A percentile compares a stretch with the other conserved stretches of the same genome.
Conservation (phyloP, 2,113 vertebrate species). For the Heptranchias perlo region DNA sequence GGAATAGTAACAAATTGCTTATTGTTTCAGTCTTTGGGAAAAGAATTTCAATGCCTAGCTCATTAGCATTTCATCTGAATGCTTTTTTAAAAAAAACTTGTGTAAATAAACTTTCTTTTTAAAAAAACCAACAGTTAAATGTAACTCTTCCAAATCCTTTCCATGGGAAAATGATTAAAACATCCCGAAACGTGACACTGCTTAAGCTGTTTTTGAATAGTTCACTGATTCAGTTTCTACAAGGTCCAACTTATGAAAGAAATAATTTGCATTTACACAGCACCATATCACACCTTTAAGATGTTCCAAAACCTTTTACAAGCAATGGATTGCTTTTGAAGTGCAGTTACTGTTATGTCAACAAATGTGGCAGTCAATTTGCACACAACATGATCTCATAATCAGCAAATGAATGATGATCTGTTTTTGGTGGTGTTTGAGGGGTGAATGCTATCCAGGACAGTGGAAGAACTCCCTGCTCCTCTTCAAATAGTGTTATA, state of each 20-base stretch:
- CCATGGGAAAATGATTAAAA: not conserved
- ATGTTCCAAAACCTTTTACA: not conserved
- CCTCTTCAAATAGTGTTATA: too few species aligned
- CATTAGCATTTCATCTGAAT: too few species aligned
- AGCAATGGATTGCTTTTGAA: not conserved
- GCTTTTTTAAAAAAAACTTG: too few species aligned
- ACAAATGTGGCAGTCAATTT: too few species aligned
- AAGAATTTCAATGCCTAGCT: too few species aligned
- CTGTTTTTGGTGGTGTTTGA: not conserved
- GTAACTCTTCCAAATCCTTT: too few species aligned
- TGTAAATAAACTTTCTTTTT: too few species aligned
- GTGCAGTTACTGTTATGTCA: not conserved
- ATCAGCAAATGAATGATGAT: not conserved
- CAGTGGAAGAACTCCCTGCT: too few species aligned
- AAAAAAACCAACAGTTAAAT: too few species aligned
- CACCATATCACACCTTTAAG: not conserved
- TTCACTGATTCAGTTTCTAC: not conserved
- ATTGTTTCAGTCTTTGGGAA: not conserved
- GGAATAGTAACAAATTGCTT: not conserved
- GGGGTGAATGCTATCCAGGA: not conserved
- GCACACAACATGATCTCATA: too few species aligned
- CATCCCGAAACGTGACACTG: not conserved
- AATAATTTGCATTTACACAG: not conserved
- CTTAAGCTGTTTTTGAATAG: not conserved
- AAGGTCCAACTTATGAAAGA: not conserved